phyloP scores from a whole-genome alignment of 1,140 invertebrate genomes.

The Bombus waltoni region DNA sequence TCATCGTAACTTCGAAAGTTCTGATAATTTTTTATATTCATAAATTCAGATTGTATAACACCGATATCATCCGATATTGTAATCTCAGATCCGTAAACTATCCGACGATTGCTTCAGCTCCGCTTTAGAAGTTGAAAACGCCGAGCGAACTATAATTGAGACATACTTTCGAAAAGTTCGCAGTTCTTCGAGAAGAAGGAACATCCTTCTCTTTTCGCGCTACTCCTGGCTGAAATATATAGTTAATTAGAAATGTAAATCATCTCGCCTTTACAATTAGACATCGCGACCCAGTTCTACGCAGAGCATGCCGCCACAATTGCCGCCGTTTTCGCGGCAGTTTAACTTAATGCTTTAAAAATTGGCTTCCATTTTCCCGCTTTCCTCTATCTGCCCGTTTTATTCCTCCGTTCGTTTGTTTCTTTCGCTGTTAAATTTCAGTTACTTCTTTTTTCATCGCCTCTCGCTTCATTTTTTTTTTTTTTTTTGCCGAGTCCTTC shows the following conservation, averaged over 20 bases:
- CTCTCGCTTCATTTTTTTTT: background rate
- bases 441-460: background rate
- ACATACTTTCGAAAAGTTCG: background rate
- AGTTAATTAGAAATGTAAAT: constrained; percentile 48
- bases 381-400: background rate
- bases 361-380: background rate
- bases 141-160: background rate
- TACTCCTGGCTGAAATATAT: background rate
- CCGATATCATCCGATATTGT: background rate
- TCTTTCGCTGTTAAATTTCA: background rate
- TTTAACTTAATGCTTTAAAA: constrained; percentile 37
- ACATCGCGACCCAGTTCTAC: background rate
- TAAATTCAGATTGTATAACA: background rate
- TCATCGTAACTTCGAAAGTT: too few relatives aligned
- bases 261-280: constrained; percentile 23
- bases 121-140: background rate
- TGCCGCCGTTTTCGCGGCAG: background rate
- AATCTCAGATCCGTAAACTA: background rate
- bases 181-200: background rate
- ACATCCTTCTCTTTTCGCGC: background rate
- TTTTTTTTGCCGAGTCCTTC: background rate
- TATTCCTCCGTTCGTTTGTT: background rate
- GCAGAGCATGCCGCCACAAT: background rate
- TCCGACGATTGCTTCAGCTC: background rate
- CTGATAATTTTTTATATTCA: background rate